A percentile compares a stretch with the other conserved stretches of the same genome.
phyloP scores from a whole-genome alignment of 2,797 vertebrate genomes.

The Eurystomus glaucurus region DNA sequence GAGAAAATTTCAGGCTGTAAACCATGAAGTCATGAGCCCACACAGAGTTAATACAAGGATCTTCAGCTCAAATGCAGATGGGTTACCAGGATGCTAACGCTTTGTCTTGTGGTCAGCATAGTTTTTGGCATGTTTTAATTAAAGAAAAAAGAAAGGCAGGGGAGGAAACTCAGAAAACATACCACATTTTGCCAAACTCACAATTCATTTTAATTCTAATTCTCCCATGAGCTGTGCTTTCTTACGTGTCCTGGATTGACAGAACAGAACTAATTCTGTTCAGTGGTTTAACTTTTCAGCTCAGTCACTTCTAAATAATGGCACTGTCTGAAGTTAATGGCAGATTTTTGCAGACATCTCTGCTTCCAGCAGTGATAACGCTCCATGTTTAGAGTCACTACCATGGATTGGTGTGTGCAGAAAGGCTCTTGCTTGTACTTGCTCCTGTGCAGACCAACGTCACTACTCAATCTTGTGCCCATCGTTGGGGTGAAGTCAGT shows the following conservation, averaged over 20 bases:
- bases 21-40: constrained; percentile 20
- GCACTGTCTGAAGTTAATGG: background rate
- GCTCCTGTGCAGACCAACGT: background rate
- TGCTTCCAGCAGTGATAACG: background rate
- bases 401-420: background rate
- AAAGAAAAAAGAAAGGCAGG: background rate
- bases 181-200: constrained; percentile 23
- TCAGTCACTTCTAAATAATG: background rate
- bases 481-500: too few species aligned
- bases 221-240: background rate
- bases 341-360: background rate
- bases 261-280: background rate
- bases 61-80: constrained; percentile 55
- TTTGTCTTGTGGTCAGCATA: constrained; percentile 18
- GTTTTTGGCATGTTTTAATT: constrained; percentile 34
- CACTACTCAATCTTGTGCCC: too few species aligned
- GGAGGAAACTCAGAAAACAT: background rate
- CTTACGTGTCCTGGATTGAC: background rate
- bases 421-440: background rate
- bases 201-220: constrained; percentile 49
- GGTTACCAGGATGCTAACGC: constrained; percentile 3
- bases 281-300: background rate
- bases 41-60: background rate
- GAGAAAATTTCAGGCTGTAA: constrained; percentile 12
- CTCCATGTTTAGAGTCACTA: background rate